phyloP scores from a whole-genome alignment of 2,797 vertebrate species.

The Protonibea diacanthus region DNA sequence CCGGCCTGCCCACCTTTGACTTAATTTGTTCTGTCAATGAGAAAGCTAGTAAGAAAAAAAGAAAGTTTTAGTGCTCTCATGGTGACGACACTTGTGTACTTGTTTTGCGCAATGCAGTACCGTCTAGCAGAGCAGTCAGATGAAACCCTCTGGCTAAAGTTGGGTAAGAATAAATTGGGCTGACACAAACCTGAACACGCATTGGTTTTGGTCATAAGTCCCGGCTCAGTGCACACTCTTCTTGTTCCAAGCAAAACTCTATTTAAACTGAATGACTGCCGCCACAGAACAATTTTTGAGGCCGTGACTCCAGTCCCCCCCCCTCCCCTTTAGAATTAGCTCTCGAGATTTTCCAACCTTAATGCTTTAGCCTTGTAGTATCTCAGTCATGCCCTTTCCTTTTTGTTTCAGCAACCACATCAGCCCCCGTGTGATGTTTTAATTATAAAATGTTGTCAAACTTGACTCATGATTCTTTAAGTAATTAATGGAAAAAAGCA shows the following conservation, averaged over 20 bases:
- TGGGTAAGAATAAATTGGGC: constrained; percentile 50
- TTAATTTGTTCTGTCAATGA: constrained; percentile 57
- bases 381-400: background rate
- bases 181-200: constrained; percentile 44
- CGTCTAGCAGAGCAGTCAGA: constrained; percentile 23
- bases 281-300: constrained; percentile 13
- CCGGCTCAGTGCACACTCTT: background rate
- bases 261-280: constrained; percentile 11
- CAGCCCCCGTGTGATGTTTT: constrained; percentile 15
- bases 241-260: constrained; percentile 44
- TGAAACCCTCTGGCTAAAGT: constrained; percentile 31
- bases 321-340: background rate
- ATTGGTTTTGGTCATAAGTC: constrained; percentile 26
- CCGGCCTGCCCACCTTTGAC: constrained; percentile 56
- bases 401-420: background rate
- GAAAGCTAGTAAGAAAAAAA: constrained; percentile 42
- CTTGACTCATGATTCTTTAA: constrained; percentile 26
- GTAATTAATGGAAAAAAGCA: constrained; percentile 31
- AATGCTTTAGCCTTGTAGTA: background rate
- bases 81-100: constrained; percentile 3
- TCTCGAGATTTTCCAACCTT: constrained; percentile 9
- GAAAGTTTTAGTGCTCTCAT: constrained; percentile 24
- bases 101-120: too few species aligned
- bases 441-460: constrained; percentile 32
- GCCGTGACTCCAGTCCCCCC: constrained; percentile 6